Percentiles rank a stretch among this genome's conserved stretches.
Evolutionary conservation across 2,888 invertebrate genomes (phyloP).

Genomic region (Orchestes rusci): DNA sequence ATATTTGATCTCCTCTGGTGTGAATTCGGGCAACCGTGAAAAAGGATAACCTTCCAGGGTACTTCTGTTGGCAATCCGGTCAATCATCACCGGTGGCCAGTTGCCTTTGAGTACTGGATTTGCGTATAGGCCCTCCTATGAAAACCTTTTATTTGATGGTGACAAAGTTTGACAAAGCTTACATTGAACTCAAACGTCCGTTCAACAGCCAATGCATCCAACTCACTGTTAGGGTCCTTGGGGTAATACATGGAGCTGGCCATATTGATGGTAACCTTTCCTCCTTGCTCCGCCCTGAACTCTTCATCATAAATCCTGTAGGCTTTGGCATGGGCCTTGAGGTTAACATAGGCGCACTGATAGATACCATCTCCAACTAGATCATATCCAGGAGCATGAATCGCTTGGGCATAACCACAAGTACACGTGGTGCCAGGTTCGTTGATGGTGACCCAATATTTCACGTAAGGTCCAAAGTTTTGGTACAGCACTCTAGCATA

Average conservation of each 20-base stretch:
- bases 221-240: conserved; percentile 4
- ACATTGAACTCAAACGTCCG: conserved; percentile 18
- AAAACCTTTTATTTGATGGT: neutral
- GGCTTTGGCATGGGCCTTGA: conserved; percentile 60
- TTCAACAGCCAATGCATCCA: conserved; percentile 13
- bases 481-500: conserved; percentile 17
- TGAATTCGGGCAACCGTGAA: conserved; percentile 59
- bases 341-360: conserved; percentile 54
- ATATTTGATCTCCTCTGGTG: conserved; percentile 28
- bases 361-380: conserved; percentile 40
- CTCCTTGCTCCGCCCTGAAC: conserved; percentile 51
- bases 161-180: conserved; percentile 5
- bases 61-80: conserved; percentile 42
- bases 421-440: conserved; percentile 19
- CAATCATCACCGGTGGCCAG: conserved; percentile 34
- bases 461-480: conserved; percentile 17
- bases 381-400: conserved; percentile 15
- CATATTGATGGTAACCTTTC: conserved; percentile 33
- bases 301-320: conserved; percentile 57
- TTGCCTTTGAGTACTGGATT: conserved; percentile 61
- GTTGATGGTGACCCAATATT: conserved; percentile 23
- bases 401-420: conserved; percentile 14
- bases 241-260: conserved; percentile 13
- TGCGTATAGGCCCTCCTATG: conserved; percentile 21
- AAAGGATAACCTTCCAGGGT: conserved; percentile 39